phyloP scores from a whole-genome alignment of 2,888 invertebrate species.

The Arenicola marina region DNA sequence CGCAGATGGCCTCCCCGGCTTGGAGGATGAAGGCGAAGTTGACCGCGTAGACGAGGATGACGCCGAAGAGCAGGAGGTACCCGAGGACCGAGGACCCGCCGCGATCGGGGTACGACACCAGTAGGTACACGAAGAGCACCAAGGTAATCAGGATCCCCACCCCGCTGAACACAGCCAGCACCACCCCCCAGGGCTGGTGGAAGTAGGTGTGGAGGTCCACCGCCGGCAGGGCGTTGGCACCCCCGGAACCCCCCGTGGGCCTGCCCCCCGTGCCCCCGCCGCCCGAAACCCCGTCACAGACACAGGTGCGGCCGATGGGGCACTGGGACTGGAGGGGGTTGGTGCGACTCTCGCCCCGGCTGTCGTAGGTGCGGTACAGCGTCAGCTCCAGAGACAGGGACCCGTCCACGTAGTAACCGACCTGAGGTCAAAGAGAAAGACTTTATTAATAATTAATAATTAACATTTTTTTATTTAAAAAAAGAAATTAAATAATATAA shows the following conservation, averaged over 20 bases:
- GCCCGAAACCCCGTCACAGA: not conserved
- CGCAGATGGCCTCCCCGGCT: conserved; percentile 58
- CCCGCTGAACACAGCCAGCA: conserved; percentile 45
- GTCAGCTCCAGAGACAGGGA: not conserved
- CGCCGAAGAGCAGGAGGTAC: conserved; percentile 61
- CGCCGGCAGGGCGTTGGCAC: not conserved
- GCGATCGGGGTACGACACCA: conserved; percentile 58
- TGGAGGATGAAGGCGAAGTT: conserved; percentile 62
- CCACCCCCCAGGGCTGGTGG: conserved; percentile 58
- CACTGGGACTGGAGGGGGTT: not conserved
- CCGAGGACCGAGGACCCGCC: conserved; percentile 61
- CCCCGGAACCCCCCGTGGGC: not conserved
- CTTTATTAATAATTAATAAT: too few relatives aligned
- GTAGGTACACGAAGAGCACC: conserved; percentile 59
- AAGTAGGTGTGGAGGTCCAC: conserved; percentile 40
- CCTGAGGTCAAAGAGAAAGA: too few relatives aligned
- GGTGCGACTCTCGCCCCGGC: not conserved
- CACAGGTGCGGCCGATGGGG: not conserved
- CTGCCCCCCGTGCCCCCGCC: not conserved
- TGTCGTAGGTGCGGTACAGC: not conserved
- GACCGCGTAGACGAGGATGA: conserved; percentile 59
- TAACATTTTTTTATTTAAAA: too few relatives aligned
- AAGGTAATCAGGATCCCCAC: conserved; percentile 59
- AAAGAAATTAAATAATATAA: too few relatives aligned
- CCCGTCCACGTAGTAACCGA: not conserved